Percentiles rank a stretch among this genome's conserved stretches.
phyloP scores from a whole-genome alignment of 2,113 vertebrate species.

The Rhynchomys soricoides region DNA sequence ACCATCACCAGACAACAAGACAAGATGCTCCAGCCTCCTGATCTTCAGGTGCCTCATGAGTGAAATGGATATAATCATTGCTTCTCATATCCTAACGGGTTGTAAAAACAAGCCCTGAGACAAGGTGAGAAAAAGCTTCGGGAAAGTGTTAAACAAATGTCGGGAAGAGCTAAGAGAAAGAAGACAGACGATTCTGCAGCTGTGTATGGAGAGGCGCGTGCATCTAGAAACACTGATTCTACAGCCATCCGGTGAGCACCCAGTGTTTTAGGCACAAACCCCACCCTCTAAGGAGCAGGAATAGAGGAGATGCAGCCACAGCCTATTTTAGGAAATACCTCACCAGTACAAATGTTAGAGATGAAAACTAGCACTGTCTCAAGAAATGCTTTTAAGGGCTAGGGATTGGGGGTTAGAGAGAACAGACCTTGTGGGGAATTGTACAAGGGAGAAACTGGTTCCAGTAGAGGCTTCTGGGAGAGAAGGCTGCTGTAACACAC shows the following conservation, averaged over 20 bases:
- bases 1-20: background rate
- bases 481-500: background rate
- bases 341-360: background rate
- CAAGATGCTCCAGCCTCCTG: background rate
- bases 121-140: constrained; percentile 43
- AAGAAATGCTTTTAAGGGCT: background rate
- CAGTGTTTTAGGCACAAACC: background rate
- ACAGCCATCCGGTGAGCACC: background rate
- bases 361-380: background rate
- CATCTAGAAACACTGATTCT: background rate
- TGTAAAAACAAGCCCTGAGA: constrained; percentile 46
- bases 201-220: rapidly evolving
- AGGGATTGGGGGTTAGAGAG: background rate
- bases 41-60: background rate
- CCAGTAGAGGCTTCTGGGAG: background rate
- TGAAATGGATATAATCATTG: constrained; percentile 46
- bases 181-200: background rate
- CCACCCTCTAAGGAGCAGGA: background rate
- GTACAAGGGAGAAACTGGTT: background rate
- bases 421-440: background rate
- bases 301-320: too few relatives aligned
- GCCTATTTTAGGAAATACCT: background rate
- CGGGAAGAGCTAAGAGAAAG: background rate
- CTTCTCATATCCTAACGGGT: constrained; percentile 25
- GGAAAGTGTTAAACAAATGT: background rate